Evolutionary conservation across 2,113 vertebrate species (phyloP), one percentile per base, ranked within the genome.

Genomic region (Progne subis): DNA sequence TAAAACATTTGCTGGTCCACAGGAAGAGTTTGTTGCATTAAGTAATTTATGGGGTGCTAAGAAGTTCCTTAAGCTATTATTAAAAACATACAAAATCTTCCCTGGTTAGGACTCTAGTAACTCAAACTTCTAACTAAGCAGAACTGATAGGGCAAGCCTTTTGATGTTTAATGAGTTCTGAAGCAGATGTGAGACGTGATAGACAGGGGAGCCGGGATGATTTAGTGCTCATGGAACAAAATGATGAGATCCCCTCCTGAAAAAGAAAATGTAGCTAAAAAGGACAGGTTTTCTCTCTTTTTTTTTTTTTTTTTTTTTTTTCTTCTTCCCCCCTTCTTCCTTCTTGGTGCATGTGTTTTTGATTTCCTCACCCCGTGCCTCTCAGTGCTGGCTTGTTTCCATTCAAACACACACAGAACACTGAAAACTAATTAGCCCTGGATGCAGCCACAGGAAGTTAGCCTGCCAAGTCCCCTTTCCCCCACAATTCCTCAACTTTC

Each of bases 401-500:
- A 98, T 97, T 95, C 96, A 96, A 98, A 97, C 97, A 96, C 98
- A 97, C 97, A 97, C 94, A 98, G 97, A 98, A 96, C 98, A 97
- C 98, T 98, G 98, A 97, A 98, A 98, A 97, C 97, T 98, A 98
- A 99, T 99, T 99, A 98, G 98, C 97, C 97, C 96, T 98, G 97
- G 97, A 97, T 98, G 94, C 95, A 98, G 98, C 97, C 97, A 97
- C 97, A 98, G 98, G 98, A 99, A 99, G 98, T 98, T 94, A 95
- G 97, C 96, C 98, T 99, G 98, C 98, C 98, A 99, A 98, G 97
- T 98, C 98, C 97, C 94, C 98, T 99, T 99, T 98, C 98, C 98
- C 96, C 98, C 97, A 98, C 97, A 97, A 98, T 98, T 98, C 98
- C 98, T 99, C 98, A 98, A 98, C 96, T 96, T 96, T 96, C 97